Base-by-base conservation (phyloP, 1,140 invertebrate genomes). In the Eciton burchellii region DNA sequence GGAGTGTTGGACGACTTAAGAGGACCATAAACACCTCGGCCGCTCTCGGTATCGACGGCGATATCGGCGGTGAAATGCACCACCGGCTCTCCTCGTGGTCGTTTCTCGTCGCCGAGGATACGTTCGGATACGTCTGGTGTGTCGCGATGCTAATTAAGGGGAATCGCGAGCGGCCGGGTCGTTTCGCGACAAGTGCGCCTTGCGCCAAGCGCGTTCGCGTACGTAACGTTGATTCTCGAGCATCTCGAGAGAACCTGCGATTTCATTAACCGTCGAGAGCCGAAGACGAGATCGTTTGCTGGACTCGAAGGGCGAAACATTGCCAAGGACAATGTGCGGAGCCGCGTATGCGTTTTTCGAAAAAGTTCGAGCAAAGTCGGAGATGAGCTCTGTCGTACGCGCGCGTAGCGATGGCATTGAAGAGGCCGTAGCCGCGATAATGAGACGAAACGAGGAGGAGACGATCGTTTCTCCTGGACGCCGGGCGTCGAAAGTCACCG, bases 21-120 rank as follows among this genome's bases (percentile, higher is more conserved):
- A 89, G 91, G 86, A 89, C 89, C 87, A 88, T 91, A 91, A 91
- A 91, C 88, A 89, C 86, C 81, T 85, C 83, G 85, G 24, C 65
- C 70, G 41, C 45, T 88, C 68, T 88, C 68, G 72, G 77, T 89
- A 90, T 89, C 88, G 84, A 73, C 86, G 84, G 82, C 87, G 86
- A 88, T 89, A 88, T 88, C 84, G 49, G 85, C 70, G 76, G 82
- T 71, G 70, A 70, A 88, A 88, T 85, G 81, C 81, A 84, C 59
- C 45, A 62, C 66, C 57, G 45, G 83, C 82, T 84, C 60, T 82
- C 60, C 43, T 41, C 57, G 49, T 56, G 35, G 16, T 57, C 21
- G 35, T 62, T 63, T 62, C 63, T 63, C 56, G 29, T 63, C 65
- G 21, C 2, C 49, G 62, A 56, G 35, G 60, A 52, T 21, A 79